Base-by-base conservation (phyloP, 2,113 vertebrate species). In the Piaya cayana region DNA sequence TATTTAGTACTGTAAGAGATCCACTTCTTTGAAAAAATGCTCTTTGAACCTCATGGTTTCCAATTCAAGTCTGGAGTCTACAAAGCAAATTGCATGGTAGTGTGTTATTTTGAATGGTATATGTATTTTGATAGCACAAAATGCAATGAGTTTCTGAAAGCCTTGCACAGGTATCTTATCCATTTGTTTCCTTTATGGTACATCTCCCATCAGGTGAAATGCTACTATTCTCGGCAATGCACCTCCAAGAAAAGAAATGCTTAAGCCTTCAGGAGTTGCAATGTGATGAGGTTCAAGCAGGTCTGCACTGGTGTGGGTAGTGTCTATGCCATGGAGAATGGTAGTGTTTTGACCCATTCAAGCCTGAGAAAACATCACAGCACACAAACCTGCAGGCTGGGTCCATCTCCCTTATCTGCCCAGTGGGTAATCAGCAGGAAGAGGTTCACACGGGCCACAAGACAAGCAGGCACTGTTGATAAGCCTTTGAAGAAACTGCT, bases 291-390 rank as follows among this genome's bases (percentile, higher is more conserved):
- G 12, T 7, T 50, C 58, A 42, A 63, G 17, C 9, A 60, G 25
- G 16, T 63, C 64, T 62, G 42, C 19, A 47, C 12, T 12, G 15
- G 13, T 21, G 10, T 0, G 1, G 23, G 11, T 15, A 43, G 19
- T 1, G 3, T 45, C 3, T 8, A 37, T 29, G 42, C 45, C 20
- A 34, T 0, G 5, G 29, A 63, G 36, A n/a, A 26, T 4, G 47
- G 50, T 43, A 22, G 10, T 4, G 21, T 32, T 64, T 29, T 69
- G 36, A 29, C 5, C 55, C 2, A 0, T 3, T 30, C 11, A 29
- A 39, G 55, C 32, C 32, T 19, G 29, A 32, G 36, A 64, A 55
- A 56, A 16, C 59, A 29, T 39, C 39, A 29, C 1, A 1, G 42
- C 69, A 49, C 43, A 32, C 1, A 8, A 23, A 49, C 23, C 68